A percentile compares a stretch with the other conserved stretches of the same genome.
These are phyloP conservation scores for Drymonia ruficornis DNA, from an alignment of 2,888 invertebrate species.

Conservation along the genomic window DNA sequence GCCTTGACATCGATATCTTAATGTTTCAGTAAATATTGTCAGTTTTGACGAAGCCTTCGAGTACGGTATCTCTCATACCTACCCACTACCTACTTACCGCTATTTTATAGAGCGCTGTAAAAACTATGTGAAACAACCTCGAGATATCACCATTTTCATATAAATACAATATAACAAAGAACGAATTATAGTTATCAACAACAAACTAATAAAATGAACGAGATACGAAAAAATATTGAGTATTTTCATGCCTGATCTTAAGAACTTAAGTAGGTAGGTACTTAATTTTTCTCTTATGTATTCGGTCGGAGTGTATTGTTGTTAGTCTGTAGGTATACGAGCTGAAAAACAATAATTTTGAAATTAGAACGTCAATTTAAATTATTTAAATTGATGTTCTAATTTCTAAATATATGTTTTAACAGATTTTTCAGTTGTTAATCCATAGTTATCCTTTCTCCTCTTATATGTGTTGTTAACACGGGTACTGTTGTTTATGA, in stretches of 20 bases:
- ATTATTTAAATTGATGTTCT: no score
- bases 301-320: no score
- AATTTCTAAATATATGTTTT: no score
- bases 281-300: no score
- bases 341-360: no score
- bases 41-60: slow-evolving; percentile 52
- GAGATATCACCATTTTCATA: slow-evolving; percentile 22
- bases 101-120: slow-evolving; percentile 27
- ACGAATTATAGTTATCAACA: not conserved
- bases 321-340: no score
- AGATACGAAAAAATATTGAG: not conserved
- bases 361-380: no score
- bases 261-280: no score
- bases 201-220: not conserved
- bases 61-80: slow-evolving; percentile 35
- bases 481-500: slow-evolving; percentile 44
- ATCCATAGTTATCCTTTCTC: slow-evolving; percentile 16
- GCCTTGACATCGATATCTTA: slow-evolving; percentile 67
- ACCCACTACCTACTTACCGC: slow-evolving; percentile 7
- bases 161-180: not conserved
- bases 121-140: slow-evolving; percentile 28
- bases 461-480: slow-evolving; percentile 46
- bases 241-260: no score
- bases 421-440: no score
- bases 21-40: slow-evolving; percentile 59